Evolutionary conservation across 2,888 invertebrate species (phyloP), one percentile per base, ranked within the genome.

Genomic region (Drosophila histrio): DNA sequence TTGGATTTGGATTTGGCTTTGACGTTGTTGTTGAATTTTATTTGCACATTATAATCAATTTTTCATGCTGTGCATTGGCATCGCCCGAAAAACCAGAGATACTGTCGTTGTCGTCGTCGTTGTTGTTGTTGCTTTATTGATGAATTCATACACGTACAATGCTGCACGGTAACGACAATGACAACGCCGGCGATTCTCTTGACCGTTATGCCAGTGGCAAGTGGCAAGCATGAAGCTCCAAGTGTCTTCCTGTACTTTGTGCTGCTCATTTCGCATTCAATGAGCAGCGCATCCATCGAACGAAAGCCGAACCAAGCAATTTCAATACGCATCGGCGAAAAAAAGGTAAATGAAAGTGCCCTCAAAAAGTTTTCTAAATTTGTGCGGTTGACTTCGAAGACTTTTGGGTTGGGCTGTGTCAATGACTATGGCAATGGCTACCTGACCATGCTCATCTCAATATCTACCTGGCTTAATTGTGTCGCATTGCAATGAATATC

Each of bases 301-400:
- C 82, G 87, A 82, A 82, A 82, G 83, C 80, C 74, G 53, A 68
- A 62, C 58, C 74, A 80, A 77, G 73, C 77, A 79, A 82, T 87
- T 87, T 79, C 82, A 82, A 87, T 87, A 87, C 82, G 69, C 77
- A 73, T 61, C 68, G 78, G 81, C 80, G 49, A 79, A 78, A 79
- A 75, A 66, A 67, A 81, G 83, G 83, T 74, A 85, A 89, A 89
- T 82, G 88, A 89, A 88, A 89, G 88, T 89, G 89, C 89, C 88
- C 89, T 88, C 87, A 85, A 89, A 88, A 88, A 79, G 75, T 76
- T 85, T 89, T 88, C 72, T 89, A 87, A 88, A 86, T 88, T 87
- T 87, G 81, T 80, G 77, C 66, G 72, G 72, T 70, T 57, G 61
- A 54, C 60, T 44, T 32, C 36, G 28, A 50, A 32, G 49, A 56